These are phyloP conservation scores for Natrix natrix DNA, from an alignment of 2,797 vertebrate species.

Conservation along the genomic window DNA sequence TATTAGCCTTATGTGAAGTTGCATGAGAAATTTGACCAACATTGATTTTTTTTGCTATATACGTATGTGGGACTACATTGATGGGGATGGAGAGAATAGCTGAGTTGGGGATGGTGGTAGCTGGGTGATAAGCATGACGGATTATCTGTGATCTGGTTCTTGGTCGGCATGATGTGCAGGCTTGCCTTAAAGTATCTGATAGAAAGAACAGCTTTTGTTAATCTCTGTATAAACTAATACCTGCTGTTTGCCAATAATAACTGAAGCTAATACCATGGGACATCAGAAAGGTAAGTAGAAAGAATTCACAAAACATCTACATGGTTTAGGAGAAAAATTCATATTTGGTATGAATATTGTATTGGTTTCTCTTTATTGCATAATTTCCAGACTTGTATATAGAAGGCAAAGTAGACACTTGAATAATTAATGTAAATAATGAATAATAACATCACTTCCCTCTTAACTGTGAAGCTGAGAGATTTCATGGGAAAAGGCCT, in stretches of 20 bases:
- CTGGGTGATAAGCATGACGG: neutral
- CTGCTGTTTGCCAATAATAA: neutral
- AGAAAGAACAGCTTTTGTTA: neutral
- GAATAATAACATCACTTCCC: neutral
- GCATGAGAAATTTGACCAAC: neutral
- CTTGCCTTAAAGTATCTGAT: neutral
- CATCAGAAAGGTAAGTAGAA: neutral
- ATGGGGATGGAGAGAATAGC: neutral
- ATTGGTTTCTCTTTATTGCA: neutral
- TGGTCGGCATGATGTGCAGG: neutral
- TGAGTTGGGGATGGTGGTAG: fast-evolving
- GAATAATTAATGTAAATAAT: neutral
- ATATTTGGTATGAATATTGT: neutral
- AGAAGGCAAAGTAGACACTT: neutral
- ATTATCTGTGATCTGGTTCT: neutral
- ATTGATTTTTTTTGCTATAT: neutral
- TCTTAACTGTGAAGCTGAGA: neutral
- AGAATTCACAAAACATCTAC: neutral
- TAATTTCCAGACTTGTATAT: neutral
- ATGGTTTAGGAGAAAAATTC: neutral
- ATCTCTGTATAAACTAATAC: neutral
- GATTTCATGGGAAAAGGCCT: neutral
- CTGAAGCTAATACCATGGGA: neutral
- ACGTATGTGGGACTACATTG: neutral
- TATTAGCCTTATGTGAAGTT: neutral